A percentile compares a stretch with the other conserved stretches of the same genome.
These are phyloP conservation scores for Kryptopterus vitreolus DNA, from an alignment of 2,797 vertebrate species.

Conservation along the genomic window DNA sequence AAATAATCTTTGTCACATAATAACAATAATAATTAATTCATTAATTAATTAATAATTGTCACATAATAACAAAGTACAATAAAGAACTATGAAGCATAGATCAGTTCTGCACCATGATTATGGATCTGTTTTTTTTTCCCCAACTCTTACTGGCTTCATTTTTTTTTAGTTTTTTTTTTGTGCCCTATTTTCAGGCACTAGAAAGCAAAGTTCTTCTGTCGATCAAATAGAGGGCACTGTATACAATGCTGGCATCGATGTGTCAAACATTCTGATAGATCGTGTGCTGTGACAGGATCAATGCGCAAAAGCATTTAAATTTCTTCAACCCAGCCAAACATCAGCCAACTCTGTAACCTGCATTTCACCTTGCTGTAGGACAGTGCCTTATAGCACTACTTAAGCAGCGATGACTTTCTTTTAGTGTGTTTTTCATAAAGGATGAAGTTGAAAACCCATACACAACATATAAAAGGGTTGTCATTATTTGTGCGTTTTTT, in stretches of 20 bases:
- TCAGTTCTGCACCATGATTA: not conserved
- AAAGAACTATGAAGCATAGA: not conserved
- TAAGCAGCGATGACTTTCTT: not conserved
- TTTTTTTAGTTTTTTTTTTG: not conserved
- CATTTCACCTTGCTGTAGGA: conserved; percentile 14
- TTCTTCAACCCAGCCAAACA: not conserved
- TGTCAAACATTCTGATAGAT: conserved; percentile 20
- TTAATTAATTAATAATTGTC: too few relatives aligned
- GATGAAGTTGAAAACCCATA: not conserved
- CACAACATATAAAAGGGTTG: not conserved
- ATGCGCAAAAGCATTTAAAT: conserved; percentile 8
- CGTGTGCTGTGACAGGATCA: not conserved
- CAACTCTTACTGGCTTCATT: not conserved
- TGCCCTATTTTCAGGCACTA: not conserved
- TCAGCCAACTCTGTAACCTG: conserved; percentile 6
- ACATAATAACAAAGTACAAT: not conserved
- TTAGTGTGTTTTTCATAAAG: not conserved
- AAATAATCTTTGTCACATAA: not conserved
- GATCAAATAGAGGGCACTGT: not conserved
- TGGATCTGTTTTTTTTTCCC: not conserved
- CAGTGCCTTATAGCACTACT: not conserved
- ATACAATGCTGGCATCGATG: conserved; percentile 3
- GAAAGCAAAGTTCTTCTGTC: not conserved
- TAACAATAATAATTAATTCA: too few relatives aligned
- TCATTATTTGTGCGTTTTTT: not conserved